A percentile compares a stretch with the other conserved stretches of the same genome.
phyloP scores from a whole-genome alignment of 2,113 vertebrate species.

The Mustelus asterias region DNA sequence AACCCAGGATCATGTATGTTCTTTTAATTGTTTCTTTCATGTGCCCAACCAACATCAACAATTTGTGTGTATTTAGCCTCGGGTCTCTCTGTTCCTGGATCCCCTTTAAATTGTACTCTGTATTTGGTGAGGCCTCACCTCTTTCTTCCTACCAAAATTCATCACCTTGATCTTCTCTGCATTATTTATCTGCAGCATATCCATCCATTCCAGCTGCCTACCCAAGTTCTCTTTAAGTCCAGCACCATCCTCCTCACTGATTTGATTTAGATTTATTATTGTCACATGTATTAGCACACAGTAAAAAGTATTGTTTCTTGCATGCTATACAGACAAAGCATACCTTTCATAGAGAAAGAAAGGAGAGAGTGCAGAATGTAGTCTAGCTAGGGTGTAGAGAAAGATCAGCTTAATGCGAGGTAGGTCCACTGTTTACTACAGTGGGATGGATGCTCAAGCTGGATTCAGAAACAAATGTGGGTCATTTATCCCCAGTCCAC shows the following conservation, averaged over 20 bases:
- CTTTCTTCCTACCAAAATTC: not conserved
- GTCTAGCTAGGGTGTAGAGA: too few species aligned
- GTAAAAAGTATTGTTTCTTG: too few species aligned
- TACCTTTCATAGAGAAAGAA: too few species aligned
- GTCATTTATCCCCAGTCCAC: not conserved
- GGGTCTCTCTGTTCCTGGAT: not conserved
- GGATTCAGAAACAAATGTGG: not conserved
- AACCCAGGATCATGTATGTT: not conserved
- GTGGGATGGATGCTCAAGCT: not conserved
- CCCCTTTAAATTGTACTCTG: not conserved
- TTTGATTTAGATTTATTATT: too few species aligned
- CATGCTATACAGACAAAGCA: too few species aligned
- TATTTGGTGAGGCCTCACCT: not conserved
- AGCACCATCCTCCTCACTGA: not conserved
- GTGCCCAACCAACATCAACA: not conserved
- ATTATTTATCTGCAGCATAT: not conserved
- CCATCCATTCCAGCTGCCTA: not conserved
- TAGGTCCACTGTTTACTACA: not conserved
- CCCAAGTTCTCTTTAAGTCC: not conserved
- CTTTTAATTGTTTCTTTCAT: not conserved
- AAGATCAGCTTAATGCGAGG: too few species aligned
- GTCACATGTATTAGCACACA: too few species aligned
- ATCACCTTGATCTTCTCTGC: not conserved
- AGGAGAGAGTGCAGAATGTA: too few species aligned
- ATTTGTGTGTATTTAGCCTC: not conserved